Conservation (phyloP, 1,140 invertebrate genomes). For the Camponotus floridanus region DNA sequence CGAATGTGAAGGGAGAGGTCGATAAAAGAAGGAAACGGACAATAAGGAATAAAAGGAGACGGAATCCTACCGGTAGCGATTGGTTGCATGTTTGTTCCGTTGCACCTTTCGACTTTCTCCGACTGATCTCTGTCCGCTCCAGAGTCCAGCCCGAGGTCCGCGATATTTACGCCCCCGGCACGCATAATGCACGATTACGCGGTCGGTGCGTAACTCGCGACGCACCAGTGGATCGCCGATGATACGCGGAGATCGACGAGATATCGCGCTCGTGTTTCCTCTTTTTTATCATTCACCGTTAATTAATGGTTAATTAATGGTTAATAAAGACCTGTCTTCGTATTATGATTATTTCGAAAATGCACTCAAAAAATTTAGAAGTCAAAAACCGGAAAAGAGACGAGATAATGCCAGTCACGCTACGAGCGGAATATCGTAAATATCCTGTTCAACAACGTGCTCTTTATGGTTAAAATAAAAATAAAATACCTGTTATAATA, state of each 20-base stretch:
- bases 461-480: not conserved
- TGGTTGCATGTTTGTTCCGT: slow-evolving; percentile 16
- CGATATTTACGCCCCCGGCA: slow-evolving; percentile 67
- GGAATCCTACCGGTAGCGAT: not conserved
- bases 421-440: not conserved
- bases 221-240: slow-evolving; percentile 15
- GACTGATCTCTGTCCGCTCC: slow-evolving; percentile 16
- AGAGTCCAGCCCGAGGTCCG: slow-evolving; percentile 12
- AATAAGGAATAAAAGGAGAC: not conserved
- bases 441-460: not conserved
- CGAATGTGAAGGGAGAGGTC: slow-evolving; percentile 28
- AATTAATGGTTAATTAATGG: slow-evolving; percentile 26
- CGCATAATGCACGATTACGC: slow-evolving; percentile 52
- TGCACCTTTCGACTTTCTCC: slow-evolving; percentile 72
- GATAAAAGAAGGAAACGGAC: not conserved
- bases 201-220: slow-evolving; percentile 21
- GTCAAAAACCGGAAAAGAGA: not conserved
- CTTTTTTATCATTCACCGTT: not conserved
- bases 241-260: slow-evolving; percentile 4
- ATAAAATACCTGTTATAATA: not conserved
- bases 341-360: no score
- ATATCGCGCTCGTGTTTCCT: not conserved
- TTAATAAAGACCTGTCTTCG: no score
- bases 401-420: no score
- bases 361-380: no score